Evolutionary conservation across 2,113 vertebrate species (phyloP).

Genomic region (Theristicus caerulescens): DNA sequence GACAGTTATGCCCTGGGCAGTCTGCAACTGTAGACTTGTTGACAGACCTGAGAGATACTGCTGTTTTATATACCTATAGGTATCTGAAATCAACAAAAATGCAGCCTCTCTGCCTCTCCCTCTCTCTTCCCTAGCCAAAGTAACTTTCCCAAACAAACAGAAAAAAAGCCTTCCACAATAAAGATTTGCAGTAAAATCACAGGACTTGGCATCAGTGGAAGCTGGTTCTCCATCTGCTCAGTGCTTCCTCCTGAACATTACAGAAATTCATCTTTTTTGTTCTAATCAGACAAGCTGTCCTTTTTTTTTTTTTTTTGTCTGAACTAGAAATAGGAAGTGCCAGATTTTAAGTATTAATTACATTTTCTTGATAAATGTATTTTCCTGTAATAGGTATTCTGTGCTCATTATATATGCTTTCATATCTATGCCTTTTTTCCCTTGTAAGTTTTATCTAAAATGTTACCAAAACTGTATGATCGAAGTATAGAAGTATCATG

Average conservation of each 20-base stretch:
- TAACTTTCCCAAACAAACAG: background rate
- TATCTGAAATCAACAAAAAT: background rate
- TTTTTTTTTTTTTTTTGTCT: background rate
- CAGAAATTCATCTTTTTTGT: slow-evolving; percentile 29
- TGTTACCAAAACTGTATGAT: background rate
- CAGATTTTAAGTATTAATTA: slow-evolving; percentile 24
- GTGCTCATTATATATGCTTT: background rate
- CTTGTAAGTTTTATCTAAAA: background rate
- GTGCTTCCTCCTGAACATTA: slow-evolving; percentile 40
- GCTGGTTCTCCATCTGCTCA: slow-evolving; percentile 63
- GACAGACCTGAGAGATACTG: background rate
- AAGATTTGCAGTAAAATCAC: slow-evolving; percentile 33
- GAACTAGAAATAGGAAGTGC: slow-evolving; percentile 36
- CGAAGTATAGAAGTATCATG: background rate
- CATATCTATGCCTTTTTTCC: background rate
- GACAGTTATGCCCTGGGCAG: background rate
- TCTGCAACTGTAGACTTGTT: background rate
- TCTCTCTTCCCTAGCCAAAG: background rate
- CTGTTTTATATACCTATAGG: background rate
- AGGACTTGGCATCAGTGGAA: slow-evolving; percentile 38
- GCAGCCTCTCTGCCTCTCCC: background rate
- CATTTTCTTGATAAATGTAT: slow-evolving; percentile 21
- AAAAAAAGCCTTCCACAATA: background rate
- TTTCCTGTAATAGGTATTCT: background rate
- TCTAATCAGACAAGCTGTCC: slow-evolving; percentile 53